These are phyloP conservation scores for Sinelater perroti DNA, from an alignment of 2,888 invertebrate species.

Conservation along the genomic window DNA sequence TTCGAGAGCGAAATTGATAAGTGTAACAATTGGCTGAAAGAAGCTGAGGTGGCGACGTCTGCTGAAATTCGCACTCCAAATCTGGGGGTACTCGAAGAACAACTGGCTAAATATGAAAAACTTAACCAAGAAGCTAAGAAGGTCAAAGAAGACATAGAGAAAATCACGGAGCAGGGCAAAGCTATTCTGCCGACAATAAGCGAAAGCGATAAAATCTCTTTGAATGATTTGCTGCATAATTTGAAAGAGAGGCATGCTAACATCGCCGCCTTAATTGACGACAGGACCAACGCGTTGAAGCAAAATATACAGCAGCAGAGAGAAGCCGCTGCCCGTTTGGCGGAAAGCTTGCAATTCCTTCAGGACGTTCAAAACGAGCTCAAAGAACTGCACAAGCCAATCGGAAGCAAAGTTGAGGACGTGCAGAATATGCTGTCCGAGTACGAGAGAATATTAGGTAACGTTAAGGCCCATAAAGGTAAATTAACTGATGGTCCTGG, in stretches of 20 bases:
- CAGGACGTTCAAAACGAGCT: constrained; percentile 84
- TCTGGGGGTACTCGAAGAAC: constrained; percentile 85
- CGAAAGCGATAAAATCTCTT: constrained; percentile 84
- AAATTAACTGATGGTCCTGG: constrained; percentile 81
- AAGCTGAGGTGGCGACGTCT: constrained; percentile 87
- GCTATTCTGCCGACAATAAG: constrained; percentile 81
- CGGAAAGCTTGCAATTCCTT: constrained; percentile 82
- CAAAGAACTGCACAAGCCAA: constrained; percentile 83
- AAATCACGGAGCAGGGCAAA: constrained; percentile 81
- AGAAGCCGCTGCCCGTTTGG: constrained; percentile 80
- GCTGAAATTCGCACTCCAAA: constrained; percentile 82
- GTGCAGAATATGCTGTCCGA: constrained; percentile 82
- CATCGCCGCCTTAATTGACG: constrained; percentile 78
- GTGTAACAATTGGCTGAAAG: constrained; percentile 88
- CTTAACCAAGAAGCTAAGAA: constrained; percentile 77
- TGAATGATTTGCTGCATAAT: constrained; percentile 82
- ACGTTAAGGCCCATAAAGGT: constrained; percentile 79
- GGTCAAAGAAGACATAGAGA: constrained; percentile 75
- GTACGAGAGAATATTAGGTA: constrained; percentile 80
- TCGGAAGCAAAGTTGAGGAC: constrained; percentile 88
- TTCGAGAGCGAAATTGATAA: constrained; percentile 84
- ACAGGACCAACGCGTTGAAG: constrained; percentile 76
- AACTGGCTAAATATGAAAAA: constrained; percentile 84
- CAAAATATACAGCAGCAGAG: constrained; percentile 83
- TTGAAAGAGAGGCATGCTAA: constrained; percentile 81